Conservation (phyloP, 2,888 invertebrate species). For the Coleophora deauratella region DNA sequence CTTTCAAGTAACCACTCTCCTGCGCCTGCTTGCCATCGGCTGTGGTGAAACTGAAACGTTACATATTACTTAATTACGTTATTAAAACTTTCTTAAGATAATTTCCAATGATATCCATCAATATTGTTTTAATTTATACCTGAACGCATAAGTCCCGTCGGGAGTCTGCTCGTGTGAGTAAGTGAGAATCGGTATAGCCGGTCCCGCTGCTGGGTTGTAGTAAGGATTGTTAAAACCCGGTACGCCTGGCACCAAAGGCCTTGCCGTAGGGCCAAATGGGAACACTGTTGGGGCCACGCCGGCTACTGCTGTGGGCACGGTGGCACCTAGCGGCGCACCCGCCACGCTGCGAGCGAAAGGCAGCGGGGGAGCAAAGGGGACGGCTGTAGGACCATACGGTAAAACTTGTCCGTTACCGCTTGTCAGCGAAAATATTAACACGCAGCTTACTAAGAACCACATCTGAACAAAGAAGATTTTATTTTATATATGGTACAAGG, state of each 20-base stretch:
- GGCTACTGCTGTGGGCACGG: slow-evolving; percentile 2
- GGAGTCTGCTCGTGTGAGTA: slow-evolving; percentile 70
- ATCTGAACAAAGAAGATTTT: slow-evolving; percentile 27
- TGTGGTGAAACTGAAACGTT: slow-evolving; percentile 77
- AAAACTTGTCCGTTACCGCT: slow-evolving; percentile 11
- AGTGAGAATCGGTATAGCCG: slow-evolving; percentile 65
- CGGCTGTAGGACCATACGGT: slow-evolving; percentile 6
- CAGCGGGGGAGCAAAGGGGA: slow-evolving; percentile 5
- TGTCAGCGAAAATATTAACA: slow-evolving; percentile 15
- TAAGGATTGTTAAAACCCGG: slow-evolving; percentile 38
- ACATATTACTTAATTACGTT: no score
- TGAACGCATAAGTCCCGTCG: slow-evolving; percentile 77
- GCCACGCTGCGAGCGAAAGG: no score
- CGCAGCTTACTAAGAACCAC: slow-evolving; percentile 16
- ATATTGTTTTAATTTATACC: slow-evolving; percentile 29
- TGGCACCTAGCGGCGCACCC: slow-evolving; percentile 2
- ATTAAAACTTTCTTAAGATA: neutral
- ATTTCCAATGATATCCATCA: no score
- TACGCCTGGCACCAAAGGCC: slow-evolving; percentile 20
- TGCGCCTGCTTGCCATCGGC: slow-evolving; percentile 87
- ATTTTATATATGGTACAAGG: no score
- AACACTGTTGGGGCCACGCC: slow-evolving; percentile 3
- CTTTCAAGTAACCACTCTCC: slow-evolving; percentile 84
- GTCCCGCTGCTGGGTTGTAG: slow-evolving; percentile 32
- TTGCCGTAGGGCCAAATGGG: slow-evolving; percentile 21